These are phyloP conservation scores for Drosophila tripunctata DNA, from an alignment of 2,888 invertebrate species.

Conservation along the genomic window DNA sequence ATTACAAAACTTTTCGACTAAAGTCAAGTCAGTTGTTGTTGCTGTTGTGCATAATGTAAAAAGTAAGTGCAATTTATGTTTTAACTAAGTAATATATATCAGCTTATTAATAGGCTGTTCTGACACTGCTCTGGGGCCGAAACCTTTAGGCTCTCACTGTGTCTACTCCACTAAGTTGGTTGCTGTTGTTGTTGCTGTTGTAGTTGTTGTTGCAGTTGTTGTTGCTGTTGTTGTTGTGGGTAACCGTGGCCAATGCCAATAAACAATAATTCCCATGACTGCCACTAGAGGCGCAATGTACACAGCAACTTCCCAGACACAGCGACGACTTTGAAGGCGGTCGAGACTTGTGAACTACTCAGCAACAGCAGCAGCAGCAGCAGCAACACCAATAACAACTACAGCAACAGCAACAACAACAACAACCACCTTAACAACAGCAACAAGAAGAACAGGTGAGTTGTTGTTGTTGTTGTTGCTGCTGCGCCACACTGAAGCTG, in stretches of 20 bases:
- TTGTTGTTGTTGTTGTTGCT: constrained; percentile 64
- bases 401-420: no score
- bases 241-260: constrained; percentile 77
- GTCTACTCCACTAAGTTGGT: constrained; percentile 33
- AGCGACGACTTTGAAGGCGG: constrained; percentile 64
- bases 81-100: constrained; percentile 56
- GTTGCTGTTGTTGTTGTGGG: constrained; percentile 50
- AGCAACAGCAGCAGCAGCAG: constrained; percentile 47
- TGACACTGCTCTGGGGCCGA: constrained; percentile 36
- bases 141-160: constrained; percentile 14
- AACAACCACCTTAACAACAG: no score
- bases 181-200: constrained; percentile 24
- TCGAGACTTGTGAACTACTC: constrained; percentile 67
- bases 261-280: constrained; percentile 81
- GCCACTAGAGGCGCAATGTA: constrained; percentile 75
- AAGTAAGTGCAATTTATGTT: constrained; percentile 45
- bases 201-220: constrained; percentile 15
- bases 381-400: constrained; percentile 27
- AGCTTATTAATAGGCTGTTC: constrained; percentile 51
- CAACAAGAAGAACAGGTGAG: constrained; percentile 69
- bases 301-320: constrained; percentile 79
- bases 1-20: no score
- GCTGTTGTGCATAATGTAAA: background rate
- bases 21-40: constrained; percentile 24
- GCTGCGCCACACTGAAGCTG: constrained; percentile 72